phyloP scores from a whole-genome alignment of 2,113 vertebrate genomes.

The Bostrychus sinensis region DNA sequence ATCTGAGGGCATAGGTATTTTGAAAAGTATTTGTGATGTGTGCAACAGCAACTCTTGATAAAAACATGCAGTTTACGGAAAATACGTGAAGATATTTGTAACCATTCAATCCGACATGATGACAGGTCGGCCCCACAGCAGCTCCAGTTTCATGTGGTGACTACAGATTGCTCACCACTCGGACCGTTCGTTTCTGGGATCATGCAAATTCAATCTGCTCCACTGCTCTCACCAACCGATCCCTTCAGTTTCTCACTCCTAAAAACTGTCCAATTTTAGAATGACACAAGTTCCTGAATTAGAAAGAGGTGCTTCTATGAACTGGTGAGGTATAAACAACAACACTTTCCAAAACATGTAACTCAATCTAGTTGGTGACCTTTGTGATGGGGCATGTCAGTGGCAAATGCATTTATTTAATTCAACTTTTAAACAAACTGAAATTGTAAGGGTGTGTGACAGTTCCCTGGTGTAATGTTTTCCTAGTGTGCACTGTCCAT shows the following conservation, averaged over 20 bases:
- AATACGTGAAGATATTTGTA: background rate
- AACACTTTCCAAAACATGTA: background rate
- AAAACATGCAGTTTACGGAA: too few relatives aligned
- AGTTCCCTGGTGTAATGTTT: background rate
- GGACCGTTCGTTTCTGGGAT: background rate
- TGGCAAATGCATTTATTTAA: background rate
- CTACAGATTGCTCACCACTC: background rate
- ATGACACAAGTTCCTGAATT: too few relatives aligned
- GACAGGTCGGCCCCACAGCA: background rate
- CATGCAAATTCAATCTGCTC: background rate
- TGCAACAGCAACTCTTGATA: too few relatives aligned
- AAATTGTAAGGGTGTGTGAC: background rate
- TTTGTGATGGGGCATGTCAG: background rate
- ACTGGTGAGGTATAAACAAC: background rate
- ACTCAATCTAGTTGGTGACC: background rate
- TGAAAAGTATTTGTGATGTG: too few relatives aligned
- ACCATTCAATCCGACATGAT: conserved; percentile 9
- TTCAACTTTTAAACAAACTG: background rate
- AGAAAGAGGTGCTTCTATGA: too few relatives aligned
- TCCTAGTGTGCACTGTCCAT: conserved; percentile 13
- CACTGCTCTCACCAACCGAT: too few relatives aligned
- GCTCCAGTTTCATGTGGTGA: conserved; percentile 21
- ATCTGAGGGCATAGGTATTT: too few relatives aligned
- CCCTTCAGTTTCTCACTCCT: too few relatives aligned
- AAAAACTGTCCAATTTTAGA: too few relatives aligned